Evolutionary conservation across 1,140 invertebrate species (phyloP).

Genomic region (Vanessa tameamea): DNA sequence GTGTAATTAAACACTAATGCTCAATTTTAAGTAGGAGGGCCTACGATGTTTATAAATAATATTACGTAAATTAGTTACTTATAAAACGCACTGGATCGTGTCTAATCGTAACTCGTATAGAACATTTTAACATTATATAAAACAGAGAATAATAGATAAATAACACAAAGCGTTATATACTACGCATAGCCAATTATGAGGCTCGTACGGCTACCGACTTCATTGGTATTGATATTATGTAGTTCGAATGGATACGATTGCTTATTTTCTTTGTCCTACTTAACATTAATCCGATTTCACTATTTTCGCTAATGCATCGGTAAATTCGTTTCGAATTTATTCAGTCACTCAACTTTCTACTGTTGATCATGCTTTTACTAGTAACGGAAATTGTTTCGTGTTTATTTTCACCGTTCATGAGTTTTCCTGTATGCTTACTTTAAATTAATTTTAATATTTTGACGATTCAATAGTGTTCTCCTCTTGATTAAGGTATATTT

Average conservation of each 20-base stretch:
- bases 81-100: constrained; percentile 16
- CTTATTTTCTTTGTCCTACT: constrained; percentile 20
- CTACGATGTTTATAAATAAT: constrained; percentile 15
- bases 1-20: not conserved
- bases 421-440: not conserved
- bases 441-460: too few relatives aligned
- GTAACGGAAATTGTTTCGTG: constrained; percentile 27
- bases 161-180: constrained; percentile 10
- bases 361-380: constrained; percentile 34
- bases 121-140: constrained; percentile 27
- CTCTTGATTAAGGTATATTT: too few relatives aligned
- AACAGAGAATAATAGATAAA: constrained; percentile 23
- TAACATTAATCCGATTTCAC: constrained; percentile 44
- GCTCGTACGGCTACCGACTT: not conserved
- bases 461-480: too few relatives aligned
- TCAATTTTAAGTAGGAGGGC: not conserved
- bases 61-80: constrained; percentile 27
- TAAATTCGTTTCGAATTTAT: constrained; percentile 40
- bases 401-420: constrained; percentile 1
- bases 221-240: constrained; percentile 1
- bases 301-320: constrained; percentile 48
- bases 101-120: constrained; percentile 30
- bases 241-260: constrained; percentile 5
- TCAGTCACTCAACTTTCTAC: constrained; percentile 55
- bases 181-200: not conserved